Base-by-base conservation (phyloP, 2,113 vertebrate genomes). In the Dinomys branickii region DNA sequence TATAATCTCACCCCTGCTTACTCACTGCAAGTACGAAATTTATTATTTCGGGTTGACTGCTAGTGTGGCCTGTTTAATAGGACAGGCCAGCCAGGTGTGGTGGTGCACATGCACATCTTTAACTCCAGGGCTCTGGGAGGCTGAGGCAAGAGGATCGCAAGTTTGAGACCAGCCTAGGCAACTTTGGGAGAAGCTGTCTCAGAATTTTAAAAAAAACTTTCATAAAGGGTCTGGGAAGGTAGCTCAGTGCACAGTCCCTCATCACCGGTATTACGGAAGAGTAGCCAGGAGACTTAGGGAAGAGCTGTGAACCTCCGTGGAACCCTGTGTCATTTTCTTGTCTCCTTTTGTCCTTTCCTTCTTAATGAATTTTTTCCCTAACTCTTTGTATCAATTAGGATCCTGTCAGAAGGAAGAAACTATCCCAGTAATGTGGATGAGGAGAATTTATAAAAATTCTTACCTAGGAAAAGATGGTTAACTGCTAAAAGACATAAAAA, bases 401-500 rank as follows among this genome's bases (percentile, higher is more conserved):
- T 88, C 44, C 17, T 84, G n/a, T 65, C 73, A 58, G 26, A 47
- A 93, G 41, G 94, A 94, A 92, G 85, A 97, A 88, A 82, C 26
- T 84, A 92, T 5, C 38, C 75, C 52, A 73, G 17, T 85, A 87
- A 59, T 80, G 17, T 24, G 19, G 84, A 78, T 83, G 52, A 52
- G 82, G 58, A 89, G 85, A 90, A 67, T 89, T 83, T 69, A 44
- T 94, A 97, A 52, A 33, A 47, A 92, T 78, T 8, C n/a, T 73
- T 92, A 81, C 95, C 56, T 87, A 81, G 84, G 56, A 95, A 87
- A 91, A 73, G 44, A 81, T 85, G 54, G 38, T 52, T 89, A 84
- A 83, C 38, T 89, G 44, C 85, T 81, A 59, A 87, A 94, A 90
- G 88, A 33, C 41, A 58, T 38, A 63, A 80, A 89, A 50, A 94